Base-by-base conservation (phyloP, 2,797 vertebrate species). In the Picus viridis region DNA sequence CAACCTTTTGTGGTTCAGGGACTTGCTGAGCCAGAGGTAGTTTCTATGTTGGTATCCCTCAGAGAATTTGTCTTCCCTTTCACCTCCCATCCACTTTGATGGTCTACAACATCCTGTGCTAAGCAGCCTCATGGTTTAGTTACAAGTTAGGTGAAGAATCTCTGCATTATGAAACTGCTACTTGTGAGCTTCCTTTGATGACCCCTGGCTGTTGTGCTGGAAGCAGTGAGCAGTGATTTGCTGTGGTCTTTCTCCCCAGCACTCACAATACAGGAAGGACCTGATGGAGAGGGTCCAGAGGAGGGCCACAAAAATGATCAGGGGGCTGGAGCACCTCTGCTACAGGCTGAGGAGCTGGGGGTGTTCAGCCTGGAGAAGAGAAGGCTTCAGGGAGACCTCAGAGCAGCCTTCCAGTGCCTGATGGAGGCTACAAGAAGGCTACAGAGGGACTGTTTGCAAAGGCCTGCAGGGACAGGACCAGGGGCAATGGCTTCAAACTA, bases 81-180 rank as follows among this genome's bases (percentile, higher is more conserved):
- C 75, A 90, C 87, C 41, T 92, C 70, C 56, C 10, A 26, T 1
- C 54, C 62, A 77, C 63, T 83, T 94, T 68, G 89, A 89, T 57
- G 69, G 85, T 65, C 29, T 45, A 74, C 72, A 90, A 85, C 54
- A 94, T 89, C 79, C 92, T 56, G 69, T 59, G 79, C 75, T 65
- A 93, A 85, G 59, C n/a, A 75, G 78, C 45, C 32, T 92, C 58
- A 20, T 49, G 51, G 85, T 85, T 90, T 94, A 94, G 87, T 95
- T 92, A 92, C 2, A 74, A 1, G 22, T 71, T 80, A 75, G 0
- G 0, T 39, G 56, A 85, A 90, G 65, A 87, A 95, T 77, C 23
- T 14, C 59, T 80, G 0, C 39, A 93, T 92, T 95, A 90, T 85
- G 65, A 83, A 87, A 79, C 1, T 7, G 72, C 51, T 83, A 72